phyloP scores from a whole-genome alignment of 2,888 invertebrate species.

The Colletes collaris region DNA sequence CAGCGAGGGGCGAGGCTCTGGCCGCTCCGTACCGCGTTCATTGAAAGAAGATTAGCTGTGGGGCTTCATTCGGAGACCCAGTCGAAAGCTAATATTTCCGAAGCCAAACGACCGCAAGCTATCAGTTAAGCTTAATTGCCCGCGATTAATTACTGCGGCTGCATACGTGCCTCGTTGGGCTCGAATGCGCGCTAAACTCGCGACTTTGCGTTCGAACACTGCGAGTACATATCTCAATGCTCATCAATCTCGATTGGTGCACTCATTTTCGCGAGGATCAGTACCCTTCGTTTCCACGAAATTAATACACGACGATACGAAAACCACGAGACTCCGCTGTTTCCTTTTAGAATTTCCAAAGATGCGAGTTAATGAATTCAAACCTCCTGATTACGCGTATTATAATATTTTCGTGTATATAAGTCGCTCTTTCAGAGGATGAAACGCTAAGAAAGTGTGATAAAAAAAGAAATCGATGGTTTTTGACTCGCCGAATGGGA shows the following conservation, averaged over 20 bases:
- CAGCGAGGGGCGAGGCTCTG: constrained; percentile 27
- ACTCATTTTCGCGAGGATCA: not conserved
- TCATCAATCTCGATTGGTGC: too few species aligned
- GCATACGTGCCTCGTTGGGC: not conserved
- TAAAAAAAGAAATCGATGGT: too few species aligned
- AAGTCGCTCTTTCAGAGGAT: too few species aligned
- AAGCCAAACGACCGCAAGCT: constrained; percentile 62
- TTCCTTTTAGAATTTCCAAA: too few species aligned
- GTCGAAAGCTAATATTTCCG: constrained; percentile 55
- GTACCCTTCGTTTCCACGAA: not conserved
- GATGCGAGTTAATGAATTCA: too few species aligned
- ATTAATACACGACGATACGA: too few species aligned
- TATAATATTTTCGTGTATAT: too few species aligned
- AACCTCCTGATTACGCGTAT: too few species aligned
- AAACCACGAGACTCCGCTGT: too few species aligned
- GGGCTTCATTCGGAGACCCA: constrained; percentile 46
- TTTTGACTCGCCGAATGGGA: too few species aligned
- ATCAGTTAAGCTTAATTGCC: constrained; percentile 66
- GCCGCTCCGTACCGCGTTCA: constrained; percentile 30
- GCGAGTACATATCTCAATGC: not conserved
- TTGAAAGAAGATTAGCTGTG: constrained; percentile 45
- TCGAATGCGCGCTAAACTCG: constrained; percentile 1
- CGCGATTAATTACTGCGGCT: constrained; percentile 59
- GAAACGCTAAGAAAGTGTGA: too few species aligned
- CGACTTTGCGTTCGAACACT: not conserved